Evolutionary conservation across 92 coral and sea anemone genomes (phyloP), one percentile per base, ranked within the genome.

Genomic region (Siderastrea radians): DNA sequence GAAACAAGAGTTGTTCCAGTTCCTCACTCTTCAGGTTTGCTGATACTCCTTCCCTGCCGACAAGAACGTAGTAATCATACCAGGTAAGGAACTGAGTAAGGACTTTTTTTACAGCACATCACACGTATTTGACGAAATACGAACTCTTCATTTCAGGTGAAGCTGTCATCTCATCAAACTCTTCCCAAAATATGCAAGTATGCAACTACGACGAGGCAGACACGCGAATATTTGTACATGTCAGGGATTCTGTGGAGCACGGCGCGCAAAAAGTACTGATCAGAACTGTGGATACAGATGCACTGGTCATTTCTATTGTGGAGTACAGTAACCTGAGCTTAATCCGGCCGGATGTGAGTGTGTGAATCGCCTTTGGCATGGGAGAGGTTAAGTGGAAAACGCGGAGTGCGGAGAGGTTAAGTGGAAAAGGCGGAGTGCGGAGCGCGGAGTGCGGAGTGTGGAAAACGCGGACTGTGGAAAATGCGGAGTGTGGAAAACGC

Each of bases 1-100:
- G 45, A 66, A 59, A 83, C 82, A 62, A 83, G 84, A 67, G 75
- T 53, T 50, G 92, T 82, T 67, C 84, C 84, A 63, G 83, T 83
- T 59, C 66, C 88, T 45, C 77, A 82, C 66, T 84, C 84, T 47
- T 53, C 85, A 75, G 12, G 62, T 74, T 67, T 68, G 63, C 76
- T 64, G 51, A 69, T 82, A 72, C 62, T 74, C 78, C 75, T 70
- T 75, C 69, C 48, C 17, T 49, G 54, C 79, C 79, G 61, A 75
- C 17, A 75, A 50, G 79, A 47, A 75, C 12, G 79, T 61, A 75
- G 60, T 55, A 45, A 75, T 58, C 13, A 58, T 58, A 58, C 0
- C 62, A 58, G 62, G 13, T 6, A 58, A 58, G 6, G 62, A 58
- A 26, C 38, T 26, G 38, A 26, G 38, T 26, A 26, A 26, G 38